phyloP scores from a whole-genome alignment of 2,888 invertebrate species.

The Chydorus sphaericus region DNA sequence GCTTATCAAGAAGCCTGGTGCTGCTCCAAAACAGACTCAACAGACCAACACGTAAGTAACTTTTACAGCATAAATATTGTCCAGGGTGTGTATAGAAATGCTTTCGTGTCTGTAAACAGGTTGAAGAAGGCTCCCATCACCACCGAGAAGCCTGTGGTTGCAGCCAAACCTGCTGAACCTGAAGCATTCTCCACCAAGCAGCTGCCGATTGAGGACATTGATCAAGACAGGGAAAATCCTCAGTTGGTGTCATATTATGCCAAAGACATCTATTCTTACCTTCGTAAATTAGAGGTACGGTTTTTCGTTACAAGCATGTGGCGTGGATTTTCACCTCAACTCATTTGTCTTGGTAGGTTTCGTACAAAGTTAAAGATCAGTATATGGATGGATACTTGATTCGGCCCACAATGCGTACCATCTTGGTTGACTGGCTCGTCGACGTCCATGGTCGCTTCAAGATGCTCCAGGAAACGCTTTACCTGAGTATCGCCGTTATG shows the following conservation, averaged over 20 bases:
- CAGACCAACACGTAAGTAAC: not conserved
- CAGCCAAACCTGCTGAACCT: not conserved
- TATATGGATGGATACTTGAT: conserved; percentile 49
- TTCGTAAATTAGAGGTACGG: conserved; percentile 26
- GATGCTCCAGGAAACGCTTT: conserved; percentile 79
- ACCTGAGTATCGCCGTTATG: conserved; percentile 80
- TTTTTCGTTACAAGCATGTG: not conserved
- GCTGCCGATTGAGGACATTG: conserved; percentile 42
- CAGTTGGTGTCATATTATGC: conserved; percentile 69
- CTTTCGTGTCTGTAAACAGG: not conserved
- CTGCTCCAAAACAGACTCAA: not conserved
- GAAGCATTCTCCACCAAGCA: conserved; percentile 19
- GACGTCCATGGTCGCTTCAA: conserved; percentile 92
- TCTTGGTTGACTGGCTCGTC: conserved; percentile 92
- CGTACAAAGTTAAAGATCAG: conserved; percentile 45
- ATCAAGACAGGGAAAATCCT: conserved; percentile 51
- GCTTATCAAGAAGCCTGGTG: not conserved
- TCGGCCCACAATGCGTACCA: conserved; percentile 64
- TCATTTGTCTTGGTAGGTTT: conserved; percentile 20
- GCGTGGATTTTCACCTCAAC: not conserved
- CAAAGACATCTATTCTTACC: conserved; percentile 73
- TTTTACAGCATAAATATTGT: not conserved
- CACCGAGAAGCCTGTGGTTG: not conserved
- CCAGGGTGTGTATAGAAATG: too few species aligned
- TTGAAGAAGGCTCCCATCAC: not conserved